Evolutionary conservation across 2,888 invertebrate genomes (phyloP), one percentile per base, ranked within the genome.

Genomic region (Drosophila koepferae): DNA sequence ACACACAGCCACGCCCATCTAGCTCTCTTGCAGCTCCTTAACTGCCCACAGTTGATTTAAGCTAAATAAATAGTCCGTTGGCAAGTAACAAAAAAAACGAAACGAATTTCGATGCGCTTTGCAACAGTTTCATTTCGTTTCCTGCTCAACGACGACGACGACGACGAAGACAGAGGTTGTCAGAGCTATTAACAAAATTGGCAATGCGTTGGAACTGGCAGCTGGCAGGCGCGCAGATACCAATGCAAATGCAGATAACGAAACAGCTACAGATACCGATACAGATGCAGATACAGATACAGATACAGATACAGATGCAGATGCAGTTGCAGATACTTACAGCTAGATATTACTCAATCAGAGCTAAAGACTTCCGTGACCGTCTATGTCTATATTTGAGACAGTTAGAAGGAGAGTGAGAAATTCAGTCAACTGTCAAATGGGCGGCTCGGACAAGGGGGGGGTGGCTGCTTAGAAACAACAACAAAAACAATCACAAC

Each of bases 171-270:
- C 70, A 74, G 71, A 66, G 62, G 49, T 74, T 85, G 87, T 84
- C 75, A 78, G 87, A 84, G 66, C 84, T 67, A 83, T 89, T 84
- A 86, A 89, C 81, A 60, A 86, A 86, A 86, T 83, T 78, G 84
- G 76, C 89, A 80, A 80, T 75, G 69, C 72, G 72, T 62, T 75
- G 38, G 58, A 48, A 51, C 74, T 63, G 60, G 56, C 84, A 85
- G 80, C 89, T 89, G 89, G 69, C 72, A 56, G 59, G 36, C 36
- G 31, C 18, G 46, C 18, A 56, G 38, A 36, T 44, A 55, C 56
- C 46, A 59, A 46, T 23, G 46, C 61, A 71, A 65, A 77, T 74
- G 63, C 18, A 64, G 60, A 70, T 62, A 53, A 46, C 80, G 59
- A 81, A 58, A 20, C 14, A 41, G 41, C 20, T 44, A 58, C 46